These are phyloP conservation scores for Capitella teleta DNA, from an alignment of 1,140 invertebrate genomes.

Conservation along the genomic window DNA sequence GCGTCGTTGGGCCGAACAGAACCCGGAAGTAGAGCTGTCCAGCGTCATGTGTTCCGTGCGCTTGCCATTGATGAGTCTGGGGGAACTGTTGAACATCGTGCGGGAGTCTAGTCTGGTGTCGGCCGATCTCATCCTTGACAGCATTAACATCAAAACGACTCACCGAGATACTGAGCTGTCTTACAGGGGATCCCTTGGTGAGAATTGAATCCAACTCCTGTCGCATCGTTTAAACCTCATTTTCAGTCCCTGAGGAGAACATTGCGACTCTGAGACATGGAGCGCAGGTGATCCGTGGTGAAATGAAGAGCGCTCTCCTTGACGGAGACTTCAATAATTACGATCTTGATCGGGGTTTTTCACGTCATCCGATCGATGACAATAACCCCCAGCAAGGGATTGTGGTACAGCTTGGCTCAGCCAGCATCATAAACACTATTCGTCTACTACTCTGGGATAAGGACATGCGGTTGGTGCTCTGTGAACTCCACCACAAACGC, in stretches of 20 bases:
- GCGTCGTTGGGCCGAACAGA: constrained; percentile 64
- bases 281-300: constrained; percentile 52
- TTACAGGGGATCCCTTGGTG: constrained; percentile 56
- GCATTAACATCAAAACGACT: constrained; percentile 70
- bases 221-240: too few species aligned
- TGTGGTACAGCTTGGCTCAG: constrained; percentile 71
- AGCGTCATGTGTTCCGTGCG: background rate
- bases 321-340: constrained; percentile 79
- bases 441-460: constrained; percentile 87
- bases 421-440: constrained; percentile 87
- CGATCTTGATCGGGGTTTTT: constrained; percentile 85
- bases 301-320: constrained; percentile 71
- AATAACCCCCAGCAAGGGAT: constrained; percentile 54
- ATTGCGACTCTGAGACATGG: constrained; percentile 65
- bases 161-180: constrained; percentile 63
- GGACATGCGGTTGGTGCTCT: constrained; percentile 58
- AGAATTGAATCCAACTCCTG: too few species aligned
- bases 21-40: constrained; percentile 53
- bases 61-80: constrained; percentile 56
- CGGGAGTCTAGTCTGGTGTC: constrained; percentile 71
- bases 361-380: constrained; percentile 82
- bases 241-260: constrained; percentile 76
- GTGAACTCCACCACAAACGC: background rate
- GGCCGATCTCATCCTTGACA: constrained; percentile 83
- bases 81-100: constrained; percentile 77